These are phyloP conservation scores for Drosophila yooni DNA, from an alignment of 2,888 invertebrate species.

Conservation along the genomic window DNA sequence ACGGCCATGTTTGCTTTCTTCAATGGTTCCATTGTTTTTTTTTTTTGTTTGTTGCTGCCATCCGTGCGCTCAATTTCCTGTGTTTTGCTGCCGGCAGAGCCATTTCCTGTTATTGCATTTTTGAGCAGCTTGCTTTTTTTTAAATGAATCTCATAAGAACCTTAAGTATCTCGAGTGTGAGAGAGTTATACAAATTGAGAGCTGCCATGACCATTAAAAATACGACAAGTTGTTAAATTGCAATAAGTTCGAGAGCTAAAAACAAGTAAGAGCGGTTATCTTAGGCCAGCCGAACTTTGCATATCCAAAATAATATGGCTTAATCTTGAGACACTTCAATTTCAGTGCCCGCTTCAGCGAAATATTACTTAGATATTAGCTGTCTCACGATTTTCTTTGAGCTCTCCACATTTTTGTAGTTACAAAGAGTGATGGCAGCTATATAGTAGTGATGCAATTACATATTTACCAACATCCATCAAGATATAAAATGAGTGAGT, in stretches of 20 bases:
- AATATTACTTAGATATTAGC: background rate
- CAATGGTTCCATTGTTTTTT: constrained; percentile 30
- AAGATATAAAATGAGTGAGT: background rate
- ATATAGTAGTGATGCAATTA: background rate
- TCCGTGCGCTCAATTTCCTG: constrained; percentile 78
- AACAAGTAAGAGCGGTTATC: background rate
- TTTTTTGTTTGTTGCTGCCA: constrained; percentile 25
- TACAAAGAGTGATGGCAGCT: background rate
- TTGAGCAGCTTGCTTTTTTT: constrained; percentile 62
- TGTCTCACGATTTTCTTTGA: background rate
- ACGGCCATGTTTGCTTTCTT: constrained; percentile 73
- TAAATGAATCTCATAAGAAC: constrained; percentile 42
- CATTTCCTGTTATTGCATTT: constrained; percentile 79
- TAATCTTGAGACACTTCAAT: background rate
- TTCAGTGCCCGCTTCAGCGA: background rate
- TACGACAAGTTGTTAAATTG: constrained; percentile 65
- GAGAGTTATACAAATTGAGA: constrained; percentile 20
- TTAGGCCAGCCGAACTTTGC: background rate
- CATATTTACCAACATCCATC: background rate
- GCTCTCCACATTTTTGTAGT: background rate
- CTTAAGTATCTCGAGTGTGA: constrained; percentile 17
- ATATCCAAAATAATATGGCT: background rate
- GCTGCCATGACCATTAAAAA: constrained; percentile 33
- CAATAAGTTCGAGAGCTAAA: constrained; percentile 61
- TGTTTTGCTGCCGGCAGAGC: constrained; percentile 72